Base-by-base conservation (phyloP, 2,113 vertebrate genomes). In the Periophthalmus modestus region DNA sequence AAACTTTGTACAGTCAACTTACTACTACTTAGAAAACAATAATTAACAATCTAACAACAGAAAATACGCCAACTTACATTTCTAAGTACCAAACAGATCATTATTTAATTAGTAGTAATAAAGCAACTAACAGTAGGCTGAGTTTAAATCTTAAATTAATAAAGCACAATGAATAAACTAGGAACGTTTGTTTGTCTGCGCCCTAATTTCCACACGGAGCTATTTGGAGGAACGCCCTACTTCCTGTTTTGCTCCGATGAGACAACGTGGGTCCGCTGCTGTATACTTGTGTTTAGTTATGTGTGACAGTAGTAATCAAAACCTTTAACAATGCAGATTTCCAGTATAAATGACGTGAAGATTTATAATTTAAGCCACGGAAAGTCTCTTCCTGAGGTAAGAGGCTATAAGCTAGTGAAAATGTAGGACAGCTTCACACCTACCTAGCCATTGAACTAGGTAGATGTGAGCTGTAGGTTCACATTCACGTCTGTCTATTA, bases 291-390 rank as follows among this genome's bases (percentile, higher is more conserved):
- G 78, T 78, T 33, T 39, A 3, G 74, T 91, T 87, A 85, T 91
- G 87, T 80, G 50, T 67, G 66, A 54, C 16, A 33, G 18, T 55
- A n/a, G 12, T 7, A 0, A 4, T 3, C 7, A 24, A 55, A 2
- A 28, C 0, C 21, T 18, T 52, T 2, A 36, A 71, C 0, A 15
- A 99, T 99, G 98, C 98, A 99, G 95, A 94, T 98, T 19, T 97
- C 96, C 7, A 97, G 93, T 77, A 94, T 99, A 62, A 98, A 99
- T 74, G 95, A 98, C 76, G 96, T 99, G 80, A 99, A 99, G 91
- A 95, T 99, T 78, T 99, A 99, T 82, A 98, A 97, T 69, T 90
- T 99, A n/a, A 99, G 97, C 74, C 94, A 95, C 18, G 97, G 97
- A 50, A 97, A 97, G 88, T 98, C 96, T 73, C 94, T 99, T 5